Conservation (phyloP, 2,888 invertebrate species). For the Escarpia spicata region DNA sequence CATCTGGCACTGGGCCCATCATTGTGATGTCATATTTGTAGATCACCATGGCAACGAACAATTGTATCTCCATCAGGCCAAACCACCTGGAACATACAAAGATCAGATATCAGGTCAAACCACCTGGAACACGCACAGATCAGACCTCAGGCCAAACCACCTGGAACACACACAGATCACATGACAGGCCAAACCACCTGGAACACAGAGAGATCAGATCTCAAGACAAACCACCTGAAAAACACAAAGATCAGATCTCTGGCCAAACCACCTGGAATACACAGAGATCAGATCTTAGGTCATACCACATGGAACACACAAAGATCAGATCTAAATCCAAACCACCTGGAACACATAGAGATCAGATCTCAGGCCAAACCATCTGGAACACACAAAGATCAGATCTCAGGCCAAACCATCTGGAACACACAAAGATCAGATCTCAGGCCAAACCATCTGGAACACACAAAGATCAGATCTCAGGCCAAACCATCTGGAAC, state of each 20-base stretch:
- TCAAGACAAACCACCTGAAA: too few relatives aligned
- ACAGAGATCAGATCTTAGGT: neutral
- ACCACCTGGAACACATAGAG: neutral
- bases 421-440: neutral
- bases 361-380: neutral
- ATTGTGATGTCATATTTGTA: constrained; percentile 47
- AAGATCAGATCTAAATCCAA: neutral
- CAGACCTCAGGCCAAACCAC: too few relatives aligned
- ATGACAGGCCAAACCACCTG: too few relatives aligned
- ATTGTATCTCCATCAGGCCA: constrained; percentile 58
- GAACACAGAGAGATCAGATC: too few relatives aligned
- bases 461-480: neutral
- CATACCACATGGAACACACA: neutral
- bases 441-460: neutral
- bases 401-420: neutral
- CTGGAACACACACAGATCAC: too few relatives aligned
- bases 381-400: neutral
- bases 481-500: neutral
- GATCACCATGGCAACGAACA: constrained; percentile 53
- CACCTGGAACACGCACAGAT: too few relatives aligned
- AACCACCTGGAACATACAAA: constrained; percentile 52
- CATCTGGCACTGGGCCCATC: constrained; percentile 43
- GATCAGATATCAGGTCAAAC: too few relatives aligned
- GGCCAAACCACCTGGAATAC: neutral
- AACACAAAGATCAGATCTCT: neutral